Base-by-base conservation (phyloP, 64 coral and sea anemone genomes). In the Montipora efflorescens region DNA sequence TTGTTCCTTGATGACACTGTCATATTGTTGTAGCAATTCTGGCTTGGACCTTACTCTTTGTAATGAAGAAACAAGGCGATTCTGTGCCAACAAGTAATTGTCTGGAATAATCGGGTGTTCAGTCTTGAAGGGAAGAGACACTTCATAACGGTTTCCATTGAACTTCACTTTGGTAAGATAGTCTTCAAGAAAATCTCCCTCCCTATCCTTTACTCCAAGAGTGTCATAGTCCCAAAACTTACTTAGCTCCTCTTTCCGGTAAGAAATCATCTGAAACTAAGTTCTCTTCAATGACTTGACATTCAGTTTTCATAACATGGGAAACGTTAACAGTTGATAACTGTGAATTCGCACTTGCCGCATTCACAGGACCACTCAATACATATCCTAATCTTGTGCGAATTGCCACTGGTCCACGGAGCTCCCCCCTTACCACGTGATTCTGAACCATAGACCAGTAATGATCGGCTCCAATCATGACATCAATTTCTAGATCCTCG, bases 401-500 rank as follows among this genome's bases (percentile, higher is more conserved):
- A 14, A 90, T 50, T 46, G 87, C 93, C 9, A 95, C 88, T 11
- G 93, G 93, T 6, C 87, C 59, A 16, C 57, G 53, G 28, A 76
- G 48, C 87, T 64, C 83, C 80, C 88, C 87, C 87, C 93, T 87
- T 95, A 90, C 93, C 43, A 95, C 93, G 53, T 84, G 68, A 77
- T 84, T 84, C 21, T 89, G 78, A 73, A 94, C 55, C 48, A 78
- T 47, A 90, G 53, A 89, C 95, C 95, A 96, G n/a, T 96, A 96
- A 7, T 84, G 87, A 87, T 93, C 95, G 71, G 91, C 91, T 87
- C 95, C 95, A 68, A 93, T 93, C 74, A 90, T 74, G 25, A 95
- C 47, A 25, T 92, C 90, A 22, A 93, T 52, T 61, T 90, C 64
- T n/a, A 96, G 87, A 10, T 49, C 75, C 78, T 83, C 87, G 23